A percentile compares a stretch with the other conserved stretches of the same genome.
Conservation (phyloP, 2,888 invertebrate genomes). For the Nomada ruficornis region DNA sequence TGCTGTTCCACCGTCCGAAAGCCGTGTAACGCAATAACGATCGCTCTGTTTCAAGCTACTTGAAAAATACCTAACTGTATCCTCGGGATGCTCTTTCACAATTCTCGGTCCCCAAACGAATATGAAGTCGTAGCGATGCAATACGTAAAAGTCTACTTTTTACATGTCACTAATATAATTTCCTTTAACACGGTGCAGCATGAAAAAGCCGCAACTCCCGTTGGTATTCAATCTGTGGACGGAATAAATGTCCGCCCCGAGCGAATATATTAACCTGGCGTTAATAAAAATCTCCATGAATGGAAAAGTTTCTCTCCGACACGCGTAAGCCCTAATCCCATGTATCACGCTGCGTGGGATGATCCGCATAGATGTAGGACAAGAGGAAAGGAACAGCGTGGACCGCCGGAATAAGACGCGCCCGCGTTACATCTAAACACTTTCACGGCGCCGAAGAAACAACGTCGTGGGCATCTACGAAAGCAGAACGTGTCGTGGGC, state of each 20-base stretch:
- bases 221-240: not conserved
- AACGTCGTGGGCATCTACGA: slow-evolving; percentile 69
- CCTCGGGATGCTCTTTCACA: not conserved
- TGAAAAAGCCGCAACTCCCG: not conserved
- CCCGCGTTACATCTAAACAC: slow-evolving; percentile 56
- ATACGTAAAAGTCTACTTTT: too few relatives aligned
- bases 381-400: slow-evolving; percentile 17
- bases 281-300: not conserved
- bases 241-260: not conserved
- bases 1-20: slow-evolving; percentile 2
- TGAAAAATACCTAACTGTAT: slow-evolving; percentile 42
- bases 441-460: slow-evolving; percentile 70
- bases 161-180: too few relatives aligned
- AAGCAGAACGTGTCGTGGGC: slow-evolving; percentile 70
- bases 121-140: not conserved
- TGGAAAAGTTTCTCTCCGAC: slow-evolving; percentile 8
- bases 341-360: slow-evolving; percentile 39
- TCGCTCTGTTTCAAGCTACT: slow-evolving; percentile 21
- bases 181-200: too few relatives aligned
- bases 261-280: not conserved
- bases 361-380: not conserved
- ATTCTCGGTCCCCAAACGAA: not conserved
- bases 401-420: slow-evolving; percentile 29
- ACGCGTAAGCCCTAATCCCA: slow-evolving; percentile 20
- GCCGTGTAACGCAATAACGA: slow-evolving; percentile 23